phyloP scores from a whole-genome alignment of 2,113 vertebrate genomes.

The Hyaena hyaena region DNA sequence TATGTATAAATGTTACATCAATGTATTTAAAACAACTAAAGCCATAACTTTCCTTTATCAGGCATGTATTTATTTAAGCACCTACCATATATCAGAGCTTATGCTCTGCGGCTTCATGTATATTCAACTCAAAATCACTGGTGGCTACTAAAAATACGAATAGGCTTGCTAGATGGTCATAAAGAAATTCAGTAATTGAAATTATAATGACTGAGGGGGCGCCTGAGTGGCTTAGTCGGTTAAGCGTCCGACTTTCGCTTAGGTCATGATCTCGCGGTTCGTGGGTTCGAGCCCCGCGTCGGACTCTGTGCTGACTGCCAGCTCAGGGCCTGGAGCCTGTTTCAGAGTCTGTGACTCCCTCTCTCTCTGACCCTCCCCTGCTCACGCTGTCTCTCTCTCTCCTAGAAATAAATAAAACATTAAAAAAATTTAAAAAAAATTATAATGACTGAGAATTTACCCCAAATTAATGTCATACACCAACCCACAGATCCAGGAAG shows the following conservation, averaged over 20 bases:
- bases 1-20: not conserved
- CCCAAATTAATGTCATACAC: not conserved
- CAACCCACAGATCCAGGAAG: not conserved
- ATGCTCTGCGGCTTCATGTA: not conserved
- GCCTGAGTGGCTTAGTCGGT: no score
- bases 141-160: not conserved
- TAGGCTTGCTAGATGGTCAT: not conserved
- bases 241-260: no score
- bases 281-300: no score
- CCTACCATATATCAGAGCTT: no score
- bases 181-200: not conserved
- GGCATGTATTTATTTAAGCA: not conserved
- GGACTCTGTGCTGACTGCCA: no score
- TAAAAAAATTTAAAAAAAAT: not conserved
- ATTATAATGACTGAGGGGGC: not conserved
- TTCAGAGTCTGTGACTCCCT: no score
- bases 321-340: no score
- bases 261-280: no score
- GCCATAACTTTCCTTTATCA: not conserved
- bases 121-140: not conserved
- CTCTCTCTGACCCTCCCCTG: no score
- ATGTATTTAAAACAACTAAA: not conserved
- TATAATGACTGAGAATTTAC: not conserved
- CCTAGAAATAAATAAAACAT: no score
- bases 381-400: no score